phyloP scores from a whole-genome alignment of 2,888 invertebrate species.

The Acheta domesticus region DNA sequence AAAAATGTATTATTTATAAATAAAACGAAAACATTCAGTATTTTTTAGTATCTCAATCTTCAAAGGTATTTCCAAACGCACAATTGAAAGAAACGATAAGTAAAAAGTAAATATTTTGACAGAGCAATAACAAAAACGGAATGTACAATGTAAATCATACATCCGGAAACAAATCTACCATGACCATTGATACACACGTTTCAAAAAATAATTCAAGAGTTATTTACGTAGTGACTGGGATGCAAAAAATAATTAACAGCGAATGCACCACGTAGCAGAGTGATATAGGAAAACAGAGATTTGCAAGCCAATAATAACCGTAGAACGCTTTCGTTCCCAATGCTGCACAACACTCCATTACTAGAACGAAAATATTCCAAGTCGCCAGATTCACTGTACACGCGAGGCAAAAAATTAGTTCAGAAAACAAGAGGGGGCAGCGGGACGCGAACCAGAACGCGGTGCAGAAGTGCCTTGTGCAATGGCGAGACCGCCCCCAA shows the following conservation, averaged over 20 bases:
- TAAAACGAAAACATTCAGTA: too few species aligned
- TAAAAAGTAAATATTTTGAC: too few species aligned
- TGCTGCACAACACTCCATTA: background rate
- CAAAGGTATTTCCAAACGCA: too few species aligned
- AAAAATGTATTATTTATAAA: too few species aligned
- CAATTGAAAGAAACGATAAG: too few species aligned
- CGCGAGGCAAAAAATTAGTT: background rate
- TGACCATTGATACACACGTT: background rate
- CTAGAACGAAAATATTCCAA: conserved; percentile 4
- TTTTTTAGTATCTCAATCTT: too few species aligned
- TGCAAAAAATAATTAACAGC: background rate
- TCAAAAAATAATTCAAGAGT: background rate
- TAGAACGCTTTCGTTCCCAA: background rate
- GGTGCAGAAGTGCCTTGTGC: too few species aligned
- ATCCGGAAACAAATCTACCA: background rate
- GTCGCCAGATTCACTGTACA: background rate
- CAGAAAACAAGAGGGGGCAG: background rate
- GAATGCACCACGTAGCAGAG: background rate
- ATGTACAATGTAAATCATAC: too few species aligned
- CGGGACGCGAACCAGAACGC: background rate
- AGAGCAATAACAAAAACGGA: too few species aligned
- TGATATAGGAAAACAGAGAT: background rate
- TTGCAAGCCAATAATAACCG: background rate
- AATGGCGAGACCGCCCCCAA: too few species aligned
- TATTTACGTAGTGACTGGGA: background rate